Evolutionary conservation across 2,888 invertebrate genomes (phyloP).

Genomic region (Idaea biselata): DNA sequence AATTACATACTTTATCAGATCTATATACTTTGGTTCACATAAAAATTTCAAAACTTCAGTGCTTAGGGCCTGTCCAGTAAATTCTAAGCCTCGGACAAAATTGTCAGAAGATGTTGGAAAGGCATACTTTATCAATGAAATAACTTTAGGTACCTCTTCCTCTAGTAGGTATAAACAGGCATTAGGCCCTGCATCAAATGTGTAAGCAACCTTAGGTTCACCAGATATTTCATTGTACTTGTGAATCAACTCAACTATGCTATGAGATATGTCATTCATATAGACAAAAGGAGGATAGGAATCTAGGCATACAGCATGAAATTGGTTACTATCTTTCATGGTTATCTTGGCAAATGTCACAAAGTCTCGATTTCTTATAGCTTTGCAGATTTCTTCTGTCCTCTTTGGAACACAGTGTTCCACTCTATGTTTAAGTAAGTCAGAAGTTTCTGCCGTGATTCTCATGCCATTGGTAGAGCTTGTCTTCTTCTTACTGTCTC

Average conservation of each 20-base stretch:
- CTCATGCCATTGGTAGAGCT: constrained; percentile 96
- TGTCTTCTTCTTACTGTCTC: constrained; percentile 89
- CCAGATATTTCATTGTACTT: constrained; percentile 87
- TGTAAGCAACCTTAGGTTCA: constrained; percentile 91
- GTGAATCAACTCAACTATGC: constrained; percentile 90
- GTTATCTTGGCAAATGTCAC: constrained; percentile 93
- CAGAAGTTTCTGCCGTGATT: constrained; percentile 88
- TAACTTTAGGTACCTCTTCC: constrained; percentile 85
- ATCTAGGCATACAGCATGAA: constrained; percentile 96
- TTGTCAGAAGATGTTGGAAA: constrained; percentile 83
- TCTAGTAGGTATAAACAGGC: constrained; percentile 93
- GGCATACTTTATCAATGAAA: constrained; percentile 84
- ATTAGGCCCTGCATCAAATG: constrained; percentile 99
- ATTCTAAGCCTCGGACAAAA: constrained; percentile 56
- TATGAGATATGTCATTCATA: constrained; percentile 93
- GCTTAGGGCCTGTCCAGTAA: constrained; percentile 28
- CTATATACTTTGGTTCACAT: constrained; percentile 61
- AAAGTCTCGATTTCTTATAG: constrained; percentile 87
- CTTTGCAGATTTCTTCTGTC: constrained; percentile 74
- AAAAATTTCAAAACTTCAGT: constrained; percentile 46
- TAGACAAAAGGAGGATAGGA: constrained; percentile 97
- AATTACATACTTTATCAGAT: constrained; percentile 89
- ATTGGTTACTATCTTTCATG: constrained; percentile 98
- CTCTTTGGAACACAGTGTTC: constrained; percentile 86
- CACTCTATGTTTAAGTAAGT: constrained; percentile 88